Conservation (phyloP, 2,113 vertebrate genomes). For the Eidolon helvum region DNA sequence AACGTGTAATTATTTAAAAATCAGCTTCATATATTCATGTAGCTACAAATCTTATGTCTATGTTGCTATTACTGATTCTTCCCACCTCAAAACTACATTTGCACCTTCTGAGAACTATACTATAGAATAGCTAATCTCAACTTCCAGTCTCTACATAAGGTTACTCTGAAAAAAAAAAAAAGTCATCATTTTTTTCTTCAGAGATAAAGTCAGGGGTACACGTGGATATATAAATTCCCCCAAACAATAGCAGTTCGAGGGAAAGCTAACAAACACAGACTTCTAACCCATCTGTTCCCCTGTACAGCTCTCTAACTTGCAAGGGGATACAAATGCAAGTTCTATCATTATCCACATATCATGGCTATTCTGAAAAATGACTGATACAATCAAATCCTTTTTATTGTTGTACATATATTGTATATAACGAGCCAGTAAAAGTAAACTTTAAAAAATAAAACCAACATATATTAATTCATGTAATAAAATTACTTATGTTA, state of each 20-base stretch:
- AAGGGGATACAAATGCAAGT: neutral
- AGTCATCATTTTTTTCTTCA: neutral
- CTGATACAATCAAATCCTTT: neutral
- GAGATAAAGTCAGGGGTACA: neutral
- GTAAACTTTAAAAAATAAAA: neutral
- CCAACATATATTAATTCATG: neutral
- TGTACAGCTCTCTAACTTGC: neutral
- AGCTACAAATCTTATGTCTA: neutral
- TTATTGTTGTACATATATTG: neutral
- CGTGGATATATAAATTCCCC: too few species aligned
- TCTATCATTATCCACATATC: neutral
- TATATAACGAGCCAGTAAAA: neutral
- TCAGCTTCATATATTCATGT: neutral
- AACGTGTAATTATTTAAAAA: neutral
- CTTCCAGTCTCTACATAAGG: neutral
- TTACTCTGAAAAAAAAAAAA: neutral
- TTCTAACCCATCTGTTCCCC: neutral
- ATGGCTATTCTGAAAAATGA: neutral
- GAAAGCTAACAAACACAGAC: neutral
- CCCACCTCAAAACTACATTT: neutral
- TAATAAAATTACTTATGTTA: neutral
- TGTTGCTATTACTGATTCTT: neutral
- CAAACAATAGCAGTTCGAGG: neutral
- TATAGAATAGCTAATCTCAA: neutral
- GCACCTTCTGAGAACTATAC: neutral